A percentile compares a stretch with the other conserved stretches of the same genome.
Conservation (phyloP, 1,140 invertebrate genomes). For the Zaprionus ornatus region DNA sequence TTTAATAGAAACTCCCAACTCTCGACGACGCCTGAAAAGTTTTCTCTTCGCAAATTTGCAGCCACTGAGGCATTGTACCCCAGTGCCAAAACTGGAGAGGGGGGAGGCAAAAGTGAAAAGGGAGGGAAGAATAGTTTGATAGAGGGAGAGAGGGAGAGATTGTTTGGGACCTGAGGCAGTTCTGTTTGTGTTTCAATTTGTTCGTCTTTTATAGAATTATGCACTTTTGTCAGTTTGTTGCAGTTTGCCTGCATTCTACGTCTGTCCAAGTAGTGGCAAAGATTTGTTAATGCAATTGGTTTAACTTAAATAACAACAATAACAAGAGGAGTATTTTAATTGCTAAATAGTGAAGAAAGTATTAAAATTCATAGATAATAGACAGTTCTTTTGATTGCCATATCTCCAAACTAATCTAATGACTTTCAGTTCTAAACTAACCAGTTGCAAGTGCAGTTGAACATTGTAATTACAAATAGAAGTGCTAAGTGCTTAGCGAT, state of each 20-base stretch:
- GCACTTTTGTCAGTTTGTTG: slow-evolving; percentile 70
- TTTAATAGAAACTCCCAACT: slow-evolving; percentile 75
- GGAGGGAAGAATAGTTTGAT: not conserved
- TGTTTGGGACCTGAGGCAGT: slow-evolving; percentile 7
- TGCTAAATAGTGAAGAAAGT: not conserved
- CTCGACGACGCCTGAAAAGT: slow-evolving; percentile 55
- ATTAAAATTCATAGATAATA: too few species aligned
- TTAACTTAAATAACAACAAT: slow-evolving; percentile 26
- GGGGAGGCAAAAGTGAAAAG: not conserved
- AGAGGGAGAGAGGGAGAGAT: not conserved
- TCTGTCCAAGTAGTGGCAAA: slow-evolving; percentile 23
- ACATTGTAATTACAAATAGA: not conserved
- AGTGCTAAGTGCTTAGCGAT: not conserved
- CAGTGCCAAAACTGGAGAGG: not conserved
- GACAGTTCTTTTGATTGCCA: not conserved
- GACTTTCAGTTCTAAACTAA: not conserved
- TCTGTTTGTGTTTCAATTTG: slow-evolving; percentile 79
- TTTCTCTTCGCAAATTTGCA: slow-evolving; percentile 61
- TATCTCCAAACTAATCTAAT: not conserved
- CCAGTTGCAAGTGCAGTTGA: slow-evolving; percentile 43
- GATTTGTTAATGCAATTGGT: slow-evolving; percentile 46
- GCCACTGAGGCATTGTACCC: slow-evolving; percentile 42
- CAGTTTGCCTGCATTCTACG: slow-evolving; percentile 18
- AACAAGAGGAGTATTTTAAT: not conserved
- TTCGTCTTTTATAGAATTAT: slow-evolving; percentile 76